Evolutionary conservation across 2,888 invertebrate species (phyloP).

Genomic region (Molorchus minor): DNA sequence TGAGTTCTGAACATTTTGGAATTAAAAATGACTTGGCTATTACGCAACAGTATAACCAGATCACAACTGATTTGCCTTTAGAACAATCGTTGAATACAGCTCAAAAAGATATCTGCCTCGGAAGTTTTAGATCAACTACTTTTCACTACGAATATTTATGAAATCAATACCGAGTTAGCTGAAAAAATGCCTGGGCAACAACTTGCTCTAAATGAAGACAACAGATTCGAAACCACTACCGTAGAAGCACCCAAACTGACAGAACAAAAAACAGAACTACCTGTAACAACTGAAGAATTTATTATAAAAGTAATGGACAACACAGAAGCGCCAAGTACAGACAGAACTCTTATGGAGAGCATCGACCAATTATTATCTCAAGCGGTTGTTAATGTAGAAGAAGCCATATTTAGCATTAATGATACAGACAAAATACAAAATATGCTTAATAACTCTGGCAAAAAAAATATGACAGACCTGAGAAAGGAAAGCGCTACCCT

Average conservation of each 20-base stretch:
- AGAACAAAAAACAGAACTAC: constrained; percentile 20
- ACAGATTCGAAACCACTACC: constrained; percentile 32
- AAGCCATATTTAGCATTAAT: constrained; percentile 37
- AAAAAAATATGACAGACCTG: constrained; percentile 46
- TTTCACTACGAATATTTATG: constrained; percentile 55
- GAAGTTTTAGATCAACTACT: constrained; percentile 54
- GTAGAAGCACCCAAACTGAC: constrained; percentile 28
- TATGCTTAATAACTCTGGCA: constrained; percentile 39
- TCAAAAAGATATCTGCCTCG: constrained; percentile 40
- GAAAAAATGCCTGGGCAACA: constrained; percentile 15
- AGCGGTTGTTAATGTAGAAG: constrained; percentile 50
- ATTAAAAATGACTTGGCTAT: constrained; percentile 4
- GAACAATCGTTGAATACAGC: constrained; percentile 35
- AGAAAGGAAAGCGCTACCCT: constrained; percentile 48
- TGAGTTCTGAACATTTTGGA: constrained; percentile 32
- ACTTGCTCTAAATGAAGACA: constrained; percentile 20
- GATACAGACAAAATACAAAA: constrained; percentile 43
- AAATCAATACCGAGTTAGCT: constrained; percentile 56
- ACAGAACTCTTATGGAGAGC: constrained; percentile 52
- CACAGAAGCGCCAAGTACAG: constrained; percentile 41
- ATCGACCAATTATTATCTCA: constrained; percentile 57
- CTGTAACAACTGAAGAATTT: constrained; percentile 24
- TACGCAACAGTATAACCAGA: neutral
- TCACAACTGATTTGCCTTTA: constrained; percentile 32
- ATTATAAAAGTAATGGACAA: constrained; percentile 28